Conservation (phyloP, 2,888 invertebrate genomes). For the Argyresthia goedartella region DNA sequence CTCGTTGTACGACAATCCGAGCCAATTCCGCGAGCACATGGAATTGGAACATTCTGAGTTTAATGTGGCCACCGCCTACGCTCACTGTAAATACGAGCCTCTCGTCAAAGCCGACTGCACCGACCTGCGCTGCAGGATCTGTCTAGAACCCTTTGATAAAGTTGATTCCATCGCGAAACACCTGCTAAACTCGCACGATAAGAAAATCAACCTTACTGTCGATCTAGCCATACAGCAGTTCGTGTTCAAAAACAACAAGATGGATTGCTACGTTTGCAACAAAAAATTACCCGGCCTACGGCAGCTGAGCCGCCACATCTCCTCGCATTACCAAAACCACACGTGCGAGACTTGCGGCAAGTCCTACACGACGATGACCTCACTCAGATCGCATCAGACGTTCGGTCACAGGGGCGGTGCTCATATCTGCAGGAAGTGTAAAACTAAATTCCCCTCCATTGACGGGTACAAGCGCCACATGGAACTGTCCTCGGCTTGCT, state of each 20-base stretch:
- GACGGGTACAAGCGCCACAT: slow-evolving; percentile 5
- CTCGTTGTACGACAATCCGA: slow-evolving; percentile 20
- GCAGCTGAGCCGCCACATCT: slow-evolving; percentile 26
- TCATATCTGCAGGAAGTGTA: slow-evolving; percentile 13
- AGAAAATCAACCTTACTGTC: slow-evolving; percentile 10
- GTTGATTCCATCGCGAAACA: slow-evolving; percentile 19
- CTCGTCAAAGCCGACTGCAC: slow-evolving; percentile 25
- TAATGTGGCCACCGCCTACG: slow-evolving; percentile 13
- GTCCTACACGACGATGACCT: slow-evolving; percentile 19
- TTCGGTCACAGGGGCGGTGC: slow-evolving; percentile 5
- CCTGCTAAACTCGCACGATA: slow-evolving; percentile 15
- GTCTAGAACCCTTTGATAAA: slow-evolving; percentile 13
- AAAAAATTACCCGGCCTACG: slow-evolving; percentile 20
- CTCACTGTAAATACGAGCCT: slow-evolving; percentile 9
- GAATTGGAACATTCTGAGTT: slow-evolving; percentile 19
- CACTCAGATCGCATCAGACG: slow-evolving; percentile 18
- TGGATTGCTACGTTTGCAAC: slow-evolving; percentile 21
- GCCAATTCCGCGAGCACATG: slow-evolving; percentile 26
- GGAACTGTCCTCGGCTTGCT: slow-evolving; percentile 1
- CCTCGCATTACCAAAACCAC: slow-evolving; percentile 22
- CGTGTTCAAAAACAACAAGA: slow-evolving; percentile 15
- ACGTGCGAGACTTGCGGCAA: slow-evolving; percentile 30
- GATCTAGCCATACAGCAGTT: slow-evolving; percentile 23
- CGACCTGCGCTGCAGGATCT: slow-evolving; percentile 23
- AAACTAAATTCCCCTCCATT: slow-evolving; percentile 5